A percentile compares a stretch with the other conserved stretches of the same genome.
Evolutionary conservation across 1,140 invertebrate species (phyloP).

Genomic region (Palaemon carinicauda): DNA sequence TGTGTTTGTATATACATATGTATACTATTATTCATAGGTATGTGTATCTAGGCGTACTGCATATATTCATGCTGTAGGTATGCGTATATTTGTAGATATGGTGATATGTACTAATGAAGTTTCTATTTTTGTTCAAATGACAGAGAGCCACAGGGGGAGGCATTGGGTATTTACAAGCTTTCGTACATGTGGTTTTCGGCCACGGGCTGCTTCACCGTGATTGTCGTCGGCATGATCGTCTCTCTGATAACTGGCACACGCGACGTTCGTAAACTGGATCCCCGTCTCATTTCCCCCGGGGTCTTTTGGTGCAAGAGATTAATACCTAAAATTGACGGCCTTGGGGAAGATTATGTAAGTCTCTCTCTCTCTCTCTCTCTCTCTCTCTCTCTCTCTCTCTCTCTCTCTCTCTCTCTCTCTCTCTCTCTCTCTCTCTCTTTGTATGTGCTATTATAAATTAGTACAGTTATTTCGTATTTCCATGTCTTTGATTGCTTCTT

Average conservation of each 20-base stretch:
- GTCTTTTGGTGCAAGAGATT: conserved; percentile 31
- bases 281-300: conserved; percentile 53
- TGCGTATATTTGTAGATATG: too few species aligned
- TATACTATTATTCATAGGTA: not conserved
- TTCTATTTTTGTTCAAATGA: not conserved
- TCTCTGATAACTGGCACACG: conserved; percentile 74
- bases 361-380: not conserved
- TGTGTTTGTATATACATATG: too few species aligned
- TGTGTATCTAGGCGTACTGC: not conserved
- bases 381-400: not conserved
- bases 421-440: conserved; percentile 8
- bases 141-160: not conserved
- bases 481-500: not conserved
- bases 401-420: not conserved
- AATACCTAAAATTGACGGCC: conserved; percentile 22
- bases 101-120: not conserved
- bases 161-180: conserved; percentile 70
- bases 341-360: conserved; percentile 47
- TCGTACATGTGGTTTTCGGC: conserved; percentile 82
- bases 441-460: too few species aligned
- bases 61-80: too few species aligned
- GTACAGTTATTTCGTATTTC: not conserved
- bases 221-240: conserved; percentile 76
- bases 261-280: conserved; percentile 68
- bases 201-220: conserved; percentile 76